Conservation (phyloP, 2,797 vertebrate species). For the Clamator glandarius region DNA sequence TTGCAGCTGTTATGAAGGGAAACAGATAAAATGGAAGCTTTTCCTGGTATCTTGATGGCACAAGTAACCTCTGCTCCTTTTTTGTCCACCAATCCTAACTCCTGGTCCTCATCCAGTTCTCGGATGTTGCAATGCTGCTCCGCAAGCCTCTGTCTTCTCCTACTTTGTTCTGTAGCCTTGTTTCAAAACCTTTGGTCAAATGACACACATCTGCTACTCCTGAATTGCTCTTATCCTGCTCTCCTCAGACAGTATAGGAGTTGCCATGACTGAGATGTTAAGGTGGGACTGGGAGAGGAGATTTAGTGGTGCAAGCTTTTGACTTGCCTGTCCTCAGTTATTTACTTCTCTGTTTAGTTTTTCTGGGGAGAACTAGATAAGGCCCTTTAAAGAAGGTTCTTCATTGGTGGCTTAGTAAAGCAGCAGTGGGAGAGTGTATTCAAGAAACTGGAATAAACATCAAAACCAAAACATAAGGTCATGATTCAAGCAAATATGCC, state of each 20-base stretch:
- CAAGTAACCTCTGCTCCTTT: not conserved
- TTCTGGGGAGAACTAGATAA: not conserved
- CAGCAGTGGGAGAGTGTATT: not conserved
- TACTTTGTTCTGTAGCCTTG: accelerated
- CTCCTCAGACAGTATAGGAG: not conserved
- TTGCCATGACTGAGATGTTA: not conserved
- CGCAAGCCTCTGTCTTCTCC: not conserved
- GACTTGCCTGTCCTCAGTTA: not conserved
- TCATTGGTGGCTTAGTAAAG: not conserved
- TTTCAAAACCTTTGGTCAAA: not conserved
- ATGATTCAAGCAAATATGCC: conserved; percentile 7
- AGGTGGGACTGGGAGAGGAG: not conserved
- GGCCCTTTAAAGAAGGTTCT: not conserved
- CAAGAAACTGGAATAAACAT: conserved; percentile 35
- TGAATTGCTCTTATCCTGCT: not conserved
- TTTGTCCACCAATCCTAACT: accelerated
- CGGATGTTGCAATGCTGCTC: not conserved
- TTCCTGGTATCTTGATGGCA: not conserved
- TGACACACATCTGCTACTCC: not conserved
- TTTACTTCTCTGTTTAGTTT: not conserved
- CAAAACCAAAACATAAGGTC: conserved; percentile 44
- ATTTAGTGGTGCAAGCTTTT: not conserved
- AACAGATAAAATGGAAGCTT: not conserved
- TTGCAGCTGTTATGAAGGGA: not conserved
- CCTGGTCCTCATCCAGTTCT: not conserved